A percentile compares a stretch with the other conserved stretches of the same genome.
These are phyloP conservation scores for Monomorium pharaonis DNA, from an alignment of 1,140 invertebrate species.

Conservation along the genomic window DNA sequence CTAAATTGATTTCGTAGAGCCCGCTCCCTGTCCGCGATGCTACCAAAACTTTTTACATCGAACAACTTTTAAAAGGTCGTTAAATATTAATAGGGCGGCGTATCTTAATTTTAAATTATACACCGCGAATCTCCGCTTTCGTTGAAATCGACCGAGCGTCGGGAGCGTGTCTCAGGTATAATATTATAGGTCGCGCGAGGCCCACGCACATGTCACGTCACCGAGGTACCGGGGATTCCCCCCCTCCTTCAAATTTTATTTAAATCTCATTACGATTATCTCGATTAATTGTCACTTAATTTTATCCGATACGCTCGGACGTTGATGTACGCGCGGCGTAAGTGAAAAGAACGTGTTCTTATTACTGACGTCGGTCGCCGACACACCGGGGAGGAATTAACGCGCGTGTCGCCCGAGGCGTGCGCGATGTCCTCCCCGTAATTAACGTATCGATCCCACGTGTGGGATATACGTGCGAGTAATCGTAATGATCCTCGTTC, in stretches of 20 bases:
- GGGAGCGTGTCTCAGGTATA: too few species aligned
- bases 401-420: constrained; percentile 58
- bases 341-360: constrained; percentile 44
- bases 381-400: constrained; percentile 67
- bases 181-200: background rate
- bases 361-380: constrained; percentile 50
- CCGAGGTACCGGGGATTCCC: too few species aligned
- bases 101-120: constrained; percentile 20
- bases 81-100: constrained; percentile 6
- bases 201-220: too few species aligned
- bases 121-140: background rate
- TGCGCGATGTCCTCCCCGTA: constrained; percentile 21
- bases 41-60: background rate
- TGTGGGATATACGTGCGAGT: constrained; percentile 31
- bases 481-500: constrained; percentile 10
- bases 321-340: constrained; percentile 51
- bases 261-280: constrained; percentile 20
- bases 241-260: constrained; percentile 10
- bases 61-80: background rate
- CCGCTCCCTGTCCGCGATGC: background rate
- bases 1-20: background rate
- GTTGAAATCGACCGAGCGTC: background rate
- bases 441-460: constrained; percentile 26
- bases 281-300: constrained; percentile 40
- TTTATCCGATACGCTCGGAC: background rate